These are phyloP conservation scores for Xanthia togata DNA, from an alignment of 2,888 invertebrate species.

Conservation along the genomic window DNA sequence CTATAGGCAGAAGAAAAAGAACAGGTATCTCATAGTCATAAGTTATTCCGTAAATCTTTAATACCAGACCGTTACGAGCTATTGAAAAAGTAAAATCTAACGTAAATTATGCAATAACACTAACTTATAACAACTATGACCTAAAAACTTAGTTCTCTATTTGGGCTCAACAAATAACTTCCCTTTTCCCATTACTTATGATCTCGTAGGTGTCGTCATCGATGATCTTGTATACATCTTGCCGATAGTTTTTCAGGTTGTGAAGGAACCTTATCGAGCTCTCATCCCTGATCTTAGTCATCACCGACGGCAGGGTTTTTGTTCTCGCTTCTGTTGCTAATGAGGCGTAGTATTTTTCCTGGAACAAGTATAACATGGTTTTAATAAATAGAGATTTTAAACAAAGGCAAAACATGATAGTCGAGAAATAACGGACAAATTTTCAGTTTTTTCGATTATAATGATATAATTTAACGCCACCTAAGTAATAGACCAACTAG, in stretches of 20 bases:
- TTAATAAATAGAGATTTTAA: not conserved
- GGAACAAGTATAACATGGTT: slow-evolving; percentile 73
- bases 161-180: slow-evolving; percentile 85
- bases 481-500: not conserved
- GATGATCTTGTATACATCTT: slow-evolving; percentile 92
- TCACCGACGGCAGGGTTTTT: slow-evolving; percentile 91
- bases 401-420: not conserved
- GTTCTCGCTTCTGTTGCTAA: slow-evolving; percentile 92
- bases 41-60: slow-evolving; percentile 13
- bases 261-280: slow-evolving; percentile 91
- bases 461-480: not conserved
- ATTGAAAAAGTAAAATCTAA: slow-evolving; percentile 41
- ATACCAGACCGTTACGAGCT: slow-evolving; percentile 22
- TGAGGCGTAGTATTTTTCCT: slow-evolving; percentile 93
- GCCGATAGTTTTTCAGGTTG: slow-evolving; percentile 92
- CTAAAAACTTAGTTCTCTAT: slow-evolving; percentile 32
- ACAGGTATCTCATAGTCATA: slow-evolving; percentile 14
- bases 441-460: not conserved
- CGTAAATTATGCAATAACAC: slow-evolving; percentile 48
- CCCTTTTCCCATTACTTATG: slow-evolving; percentile 84
- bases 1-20: slow-evolving; percentile 8
- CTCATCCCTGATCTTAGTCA: slow-evolving; percentile 93
- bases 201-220: slow-evolving; percentile 91
- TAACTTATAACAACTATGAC: slow-evolving; percentile 38
- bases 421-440: not conserved